phyloP scores from a whole-genome alignment of 2,113 vertebrate species.

The Tyrannus savana region DNA sequence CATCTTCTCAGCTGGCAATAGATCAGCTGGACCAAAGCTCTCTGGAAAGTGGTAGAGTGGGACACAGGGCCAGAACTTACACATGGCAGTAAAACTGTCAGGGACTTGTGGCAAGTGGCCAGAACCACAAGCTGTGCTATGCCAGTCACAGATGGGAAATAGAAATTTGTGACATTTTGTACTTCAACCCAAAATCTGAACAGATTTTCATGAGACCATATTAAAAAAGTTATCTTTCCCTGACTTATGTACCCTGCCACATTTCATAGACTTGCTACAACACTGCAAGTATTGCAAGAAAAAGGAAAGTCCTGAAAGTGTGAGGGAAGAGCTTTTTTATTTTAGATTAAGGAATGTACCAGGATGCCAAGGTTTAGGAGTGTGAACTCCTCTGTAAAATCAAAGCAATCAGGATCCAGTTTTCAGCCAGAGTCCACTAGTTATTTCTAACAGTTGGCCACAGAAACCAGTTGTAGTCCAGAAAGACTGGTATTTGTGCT shows the following conservation, averaged over 20 bases:
- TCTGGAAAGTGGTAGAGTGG: background rate
- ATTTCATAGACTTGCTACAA: background rate
- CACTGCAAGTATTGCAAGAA: background rate
- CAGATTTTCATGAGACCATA: background rate
- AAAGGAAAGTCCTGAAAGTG: background rate
- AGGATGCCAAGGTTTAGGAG: background rate
- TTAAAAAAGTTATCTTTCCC: background rate
- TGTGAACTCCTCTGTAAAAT: constrained; percentile 4
- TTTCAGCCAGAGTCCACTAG: background rate
- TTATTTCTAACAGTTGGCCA: background rate
- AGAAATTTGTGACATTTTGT: constrained; percentile 38
- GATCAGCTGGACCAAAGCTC: background rate
- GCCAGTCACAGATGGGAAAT: constrained; percentile 44
- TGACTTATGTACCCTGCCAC: background rate
- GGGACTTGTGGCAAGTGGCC: constrained; percentile 3
- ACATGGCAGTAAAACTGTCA: constrained; percentile 18
- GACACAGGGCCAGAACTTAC: background rate
- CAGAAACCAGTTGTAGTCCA: background rate
- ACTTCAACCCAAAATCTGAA: constrained; percentile 11
- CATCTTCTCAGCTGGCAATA: constrained; percentile 9
- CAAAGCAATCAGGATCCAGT: background rate
- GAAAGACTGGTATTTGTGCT: background rate
- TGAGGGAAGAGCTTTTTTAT: background rate
- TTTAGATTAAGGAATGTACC: background rate
- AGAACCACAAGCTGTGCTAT: constrained; percentile 25